Base-by-base conservation (phyloP, 2,888 invertebrate species). In the Sinhomidia bicolor region DNA sequence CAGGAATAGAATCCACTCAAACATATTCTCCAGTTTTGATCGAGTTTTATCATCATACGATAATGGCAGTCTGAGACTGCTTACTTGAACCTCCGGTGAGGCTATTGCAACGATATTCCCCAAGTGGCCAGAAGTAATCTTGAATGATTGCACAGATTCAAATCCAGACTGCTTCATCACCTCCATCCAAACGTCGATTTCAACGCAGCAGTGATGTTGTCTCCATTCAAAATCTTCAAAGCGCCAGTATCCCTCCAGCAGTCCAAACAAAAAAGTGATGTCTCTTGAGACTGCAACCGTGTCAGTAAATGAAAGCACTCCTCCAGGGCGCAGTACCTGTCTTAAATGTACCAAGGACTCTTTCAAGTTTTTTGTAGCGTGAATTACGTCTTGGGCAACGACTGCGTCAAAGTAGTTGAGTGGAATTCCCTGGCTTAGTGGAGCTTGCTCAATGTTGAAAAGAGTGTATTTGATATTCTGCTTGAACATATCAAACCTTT, bases 181-280 rank as follows among this genome's bases (percentile, higher is more conserved):
- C 14, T n/a, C 0, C 0, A 3, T 14, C 88, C 88, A 88, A 17
- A 2, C 26, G 0, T 54, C 10, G n/a, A 26, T 26, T 2, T 7
- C 10, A 10, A 51, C 17, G 14, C 84, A 78, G 29, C 71, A 51
- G 29, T 88, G 71, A 20, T 60, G 65, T 12, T 76, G 83, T 23
- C 88, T 57, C 23, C 60, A 29, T 4, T 83, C 32, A 7, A 26
- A 44, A 62, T 88, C 88, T 7, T 83, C 14, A 36, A 83, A 88
- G n/a, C 74, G 29, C 88, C 88, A 88, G 82, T 57, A 87, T 0
- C 88, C 83, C 23, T 88, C 88, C 76, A 88, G 12, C 5, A 71
- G 36, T 20, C 88, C 88, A 44, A 83, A 88, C 0, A 83, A 6
- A 17, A 68, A 68, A 0, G 62, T 86, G 12, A 65, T 14, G 23